Evolutionary conservation across 1,140 invertebrate genomes (phyloP).

Genomic region (Drosophila parvula): DNA sequence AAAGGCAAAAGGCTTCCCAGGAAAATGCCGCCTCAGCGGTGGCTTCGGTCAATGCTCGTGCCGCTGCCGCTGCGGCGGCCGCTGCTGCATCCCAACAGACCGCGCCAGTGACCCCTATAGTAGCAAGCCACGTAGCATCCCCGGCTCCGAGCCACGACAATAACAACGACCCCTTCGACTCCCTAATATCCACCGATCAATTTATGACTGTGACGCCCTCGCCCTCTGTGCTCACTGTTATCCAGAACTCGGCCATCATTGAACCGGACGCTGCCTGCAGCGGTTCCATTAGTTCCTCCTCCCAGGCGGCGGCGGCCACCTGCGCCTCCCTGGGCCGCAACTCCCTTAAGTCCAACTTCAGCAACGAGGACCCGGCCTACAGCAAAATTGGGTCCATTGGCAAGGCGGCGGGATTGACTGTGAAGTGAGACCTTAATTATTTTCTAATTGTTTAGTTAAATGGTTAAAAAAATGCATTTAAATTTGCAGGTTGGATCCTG

Average conservation of each 20-base stretch:
- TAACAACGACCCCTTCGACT: conserved; percentile 79
- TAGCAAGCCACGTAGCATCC: conserved; percentile 16
- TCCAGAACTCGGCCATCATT: conserved; percentile 80
- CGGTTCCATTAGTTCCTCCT: conserved; percentile 72
- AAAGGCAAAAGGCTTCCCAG: conserved; percentile 87
- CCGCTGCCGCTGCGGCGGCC: conserved; percentile 67
- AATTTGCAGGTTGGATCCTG: conserved; percentile 66
- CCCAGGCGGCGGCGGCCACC: conserved; percentile 56
- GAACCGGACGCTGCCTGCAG: conserved; percentile 72
- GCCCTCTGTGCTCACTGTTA: conserved; percentile 80
- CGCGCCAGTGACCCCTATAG: conserved; percentile 29
- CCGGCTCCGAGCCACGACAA: conserved; percentile 63
- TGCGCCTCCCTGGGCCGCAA: conserved; percentile 73
- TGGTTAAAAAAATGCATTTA: not conserved
- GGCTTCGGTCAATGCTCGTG: conserved; percentile 69
- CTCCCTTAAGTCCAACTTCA: conserved; percentile 80
- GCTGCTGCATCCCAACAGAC: conserved; percentile 73
- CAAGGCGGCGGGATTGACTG: conserved; percentile 77
- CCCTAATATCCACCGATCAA: conserved; percentile 67
- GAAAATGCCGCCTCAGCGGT: conserved; percentile 84
- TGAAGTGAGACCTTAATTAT: conserved; percentile 63
- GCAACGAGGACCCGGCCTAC: conserved; percentile 78
- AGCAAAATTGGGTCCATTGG: conserved; percentile 81
- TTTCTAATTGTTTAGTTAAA: not conserved
- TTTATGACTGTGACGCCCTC: conserved; percentile 74